Base-by-base conservation (phyloP, 2,113 vertebrate genomes). In the Natator depressus region DNA sequence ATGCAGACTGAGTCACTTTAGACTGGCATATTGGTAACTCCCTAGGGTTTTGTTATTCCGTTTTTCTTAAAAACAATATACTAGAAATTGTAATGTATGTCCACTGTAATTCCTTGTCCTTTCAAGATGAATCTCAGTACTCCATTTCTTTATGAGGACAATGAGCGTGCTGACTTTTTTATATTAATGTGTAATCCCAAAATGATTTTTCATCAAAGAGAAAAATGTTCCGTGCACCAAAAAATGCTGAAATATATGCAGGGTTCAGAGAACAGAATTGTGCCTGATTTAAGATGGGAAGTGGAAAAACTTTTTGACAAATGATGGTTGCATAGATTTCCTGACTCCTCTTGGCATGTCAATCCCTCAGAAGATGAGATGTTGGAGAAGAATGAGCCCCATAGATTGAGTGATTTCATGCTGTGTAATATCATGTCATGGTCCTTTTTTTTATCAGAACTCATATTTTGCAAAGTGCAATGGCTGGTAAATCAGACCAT, bases 331-430 rank as follows among this genome's bases (percentile, higher is more conserved):
- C 1, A 14, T 87, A 93, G 95, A 94, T 96, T 96, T 91, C 78
- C 2, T 3, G 82, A 87, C 89, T 92, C 91, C 62, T 85, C 93
- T 80, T 93, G 90, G 49, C 24, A 8, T 88, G 82, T 90, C 53
- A 91, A 22, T 80, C 69, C 57, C 53, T 59, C 31, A 57, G 90
- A 93, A 93, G 90, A 96, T 95, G 83, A 96, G 95, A 89, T 50
- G 80, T 46, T 0, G 6, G 79, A 79, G 80, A 8, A 29, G 75
- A 85, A 50, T 76, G 78, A 80, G 76, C 51, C 76, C 83, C 62
- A 46, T 90, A 89, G 50, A 57, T 14, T 25, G 85, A 91, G 62
- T 2, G 93, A 94, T 95, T 96, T 97, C 96, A 95, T 79, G 85
- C 97, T 96, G 89, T 57, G 94, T 54, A 59, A 93, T 82, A 89